Base-by-base conservation (phyloP, 2,113 vertebrate genomes). In the Hippopotamus amphibius region DNA sequence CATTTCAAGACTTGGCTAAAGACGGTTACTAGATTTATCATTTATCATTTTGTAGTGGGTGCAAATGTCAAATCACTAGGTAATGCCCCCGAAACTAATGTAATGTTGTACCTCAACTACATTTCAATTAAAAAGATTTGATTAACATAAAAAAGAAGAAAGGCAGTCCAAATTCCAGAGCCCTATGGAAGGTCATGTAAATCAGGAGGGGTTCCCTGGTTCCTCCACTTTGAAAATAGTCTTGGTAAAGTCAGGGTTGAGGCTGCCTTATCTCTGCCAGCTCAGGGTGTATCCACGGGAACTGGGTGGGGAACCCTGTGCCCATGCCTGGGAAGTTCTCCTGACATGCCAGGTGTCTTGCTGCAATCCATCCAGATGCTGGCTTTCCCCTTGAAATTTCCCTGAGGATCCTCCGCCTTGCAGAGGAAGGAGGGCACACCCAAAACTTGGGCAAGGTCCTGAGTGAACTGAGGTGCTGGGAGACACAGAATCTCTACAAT, bases 331-430 rank as follows among this genome's bases (percentile, higher is more conserved):
- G 26, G 26, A 68, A 43, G 26, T 26, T 63, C 24, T 16, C 2
- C 0, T 3, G 7, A 26, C 59, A 2, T 7, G 21, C 24, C 5
- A 6, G 33, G 13, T 0, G 6, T 15, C n/a, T 21, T 0, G 1
- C 59, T 11, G 21, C 24, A 26, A 37, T 26, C 4, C 26, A 26
- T 13, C 30, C n/a, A 12, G 50, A 21, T 68, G 57, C 17, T 17
- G 5, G 6, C 0, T 41, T n/a, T 65, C 24, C 17, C 50, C 5
- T 8, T 48, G 17, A 68, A 26, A 11, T 65, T 21, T 21, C 15
- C 21, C 21, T 33, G 33, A 26, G 22, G 14, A 26, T 17, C 16
- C 43, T 55, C 21, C 26, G 8, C n/a, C 14, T 53, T 72, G 55
- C 17, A 33, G 15, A 65, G 21, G 37, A 50, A 93, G 16, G 12